Conservation (phyloP, 1,140 invertebrate species). For the Ceratina japonica region DNA sequence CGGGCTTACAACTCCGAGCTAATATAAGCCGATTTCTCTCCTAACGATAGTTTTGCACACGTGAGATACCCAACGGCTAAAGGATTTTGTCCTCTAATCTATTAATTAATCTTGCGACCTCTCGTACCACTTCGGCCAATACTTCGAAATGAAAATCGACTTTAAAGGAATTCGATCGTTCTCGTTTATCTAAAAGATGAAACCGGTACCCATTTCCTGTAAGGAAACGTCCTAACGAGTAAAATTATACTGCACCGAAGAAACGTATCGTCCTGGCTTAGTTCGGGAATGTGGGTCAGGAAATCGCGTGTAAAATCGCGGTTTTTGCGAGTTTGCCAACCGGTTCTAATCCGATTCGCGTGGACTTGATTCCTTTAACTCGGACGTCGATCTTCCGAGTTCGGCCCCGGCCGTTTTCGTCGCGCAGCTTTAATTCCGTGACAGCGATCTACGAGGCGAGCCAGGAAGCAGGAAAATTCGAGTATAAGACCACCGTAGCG, state of each 20-base stretch:
- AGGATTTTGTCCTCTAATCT: no score
- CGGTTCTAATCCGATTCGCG: slow-evolving; percentile 21
- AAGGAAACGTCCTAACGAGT: background rate
- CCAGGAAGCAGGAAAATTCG: slow-evolving; percentile 27
- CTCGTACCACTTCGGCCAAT: no score
- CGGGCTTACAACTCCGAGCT: slow-evolving; percentile 13
- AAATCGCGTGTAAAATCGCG: slow-evolving; percentile 30
- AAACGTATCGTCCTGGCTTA: slow-evolving; percentile 7
- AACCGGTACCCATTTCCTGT: no score
- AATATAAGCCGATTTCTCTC: slow-evolving; percentile 17
- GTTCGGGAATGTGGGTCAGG: slow-evolving; percentile 23
- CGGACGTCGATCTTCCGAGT: slow-evolving; percentile 17
- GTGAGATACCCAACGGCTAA: no score
- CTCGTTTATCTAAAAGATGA: no score
- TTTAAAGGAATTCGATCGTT: no score
- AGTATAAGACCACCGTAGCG: background rate
- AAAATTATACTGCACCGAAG: background rate
- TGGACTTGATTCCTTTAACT: slow-evolving; percentile 38
- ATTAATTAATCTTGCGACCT: no score
- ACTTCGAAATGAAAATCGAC: no score
- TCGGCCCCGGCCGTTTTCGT: slow-evolving; percentile 18
- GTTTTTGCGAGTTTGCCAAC: slow-evolving; percentile 26
- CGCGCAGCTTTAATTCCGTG: slow-evolving; percentile 30
- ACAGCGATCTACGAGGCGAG: slow-evolving; percentile 20
- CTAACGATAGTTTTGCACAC: background rate